Evolutionary conservation across 2,888 invertebrate genomes (phyloP).

Genomic region (Xylocampa areola): DNA sequence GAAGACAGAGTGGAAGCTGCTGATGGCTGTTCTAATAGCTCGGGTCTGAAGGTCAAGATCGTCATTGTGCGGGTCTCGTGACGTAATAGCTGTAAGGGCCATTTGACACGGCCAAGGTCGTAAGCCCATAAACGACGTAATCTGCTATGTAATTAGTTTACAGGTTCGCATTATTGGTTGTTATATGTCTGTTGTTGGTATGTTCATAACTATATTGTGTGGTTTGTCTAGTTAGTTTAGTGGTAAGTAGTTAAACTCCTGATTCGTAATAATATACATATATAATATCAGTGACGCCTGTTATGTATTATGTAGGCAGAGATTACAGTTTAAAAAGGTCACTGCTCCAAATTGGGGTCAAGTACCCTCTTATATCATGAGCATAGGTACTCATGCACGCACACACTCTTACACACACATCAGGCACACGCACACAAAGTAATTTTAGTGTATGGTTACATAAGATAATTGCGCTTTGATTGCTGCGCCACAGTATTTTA

Average conservation of each 20-base stretch:
- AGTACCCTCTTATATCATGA: too few relatives aligned
- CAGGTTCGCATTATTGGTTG: conserved; percentile 14
- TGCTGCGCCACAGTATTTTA: too few relatives aligned
- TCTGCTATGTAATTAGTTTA: conserved; percentile 34
- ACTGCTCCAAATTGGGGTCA: too few relatives aligned
- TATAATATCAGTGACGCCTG: too few relatives aligned
- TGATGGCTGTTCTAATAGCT: conserved; percentile 33
- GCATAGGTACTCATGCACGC: too few relatives aligned
- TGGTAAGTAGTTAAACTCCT: background rate
- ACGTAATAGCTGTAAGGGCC: conserved; percentile 25
- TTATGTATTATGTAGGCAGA: too few relatives aligned
- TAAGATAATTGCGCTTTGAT: too few relatives aligned
- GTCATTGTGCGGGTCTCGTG: conserved; percentile 8
- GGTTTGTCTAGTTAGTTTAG: background rate
- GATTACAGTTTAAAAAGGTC: too few relatives aligned
- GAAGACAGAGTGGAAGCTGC: conserved; percentile 2
- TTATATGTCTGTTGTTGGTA: conserved; percentile 6
- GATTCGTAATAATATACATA: too few relatives aligned
- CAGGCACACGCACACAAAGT: too few relatives aligned
- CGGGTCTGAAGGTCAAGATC: conserved; percentile 38
- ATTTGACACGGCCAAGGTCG: conserved; percentile 37
- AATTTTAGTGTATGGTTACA: too few relatives aligned
- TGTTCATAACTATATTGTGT: background rate
- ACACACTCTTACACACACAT: too few relatives aligned
- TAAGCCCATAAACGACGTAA: conserved; percentile 27